Base-by-base conservation (phyloP, 2,888 invertebrate genomes). In the Baccha elongata region DNA sequence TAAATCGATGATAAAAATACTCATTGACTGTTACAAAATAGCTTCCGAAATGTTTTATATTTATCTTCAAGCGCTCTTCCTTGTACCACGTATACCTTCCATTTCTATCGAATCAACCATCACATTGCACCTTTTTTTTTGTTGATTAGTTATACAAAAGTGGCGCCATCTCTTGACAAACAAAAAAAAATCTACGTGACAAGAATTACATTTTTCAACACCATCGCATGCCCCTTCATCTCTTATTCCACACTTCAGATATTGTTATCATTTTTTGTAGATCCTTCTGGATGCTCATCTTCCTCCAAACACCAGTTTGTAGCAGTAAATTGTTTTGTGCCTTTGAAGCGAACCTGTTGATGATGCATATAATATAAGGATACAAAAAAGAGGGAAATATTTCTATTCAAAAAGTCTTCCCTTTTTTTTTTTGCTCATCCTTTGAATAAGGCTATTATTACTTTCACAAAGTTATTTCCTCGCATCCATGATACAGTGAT, bases 81-180 rank as follows among this genome's bases (percentile, higher is more conserved):
- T 21, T 50, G 23, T 50, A 26, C 26, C 48, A 50, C 23, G 48
- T 48, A 48, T 48, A 23, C 23, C 26, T 50, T 23, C 26, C 48
- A 50, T 26, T 50, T 50, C 48, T 13, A 26, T 26, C 1, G 15
- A 15, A 8, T 4, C 48, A 13, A 2, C 26, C 26, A 15, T 50
- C 13, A 23, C 23, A 23, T 23, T 5, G 3, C 23, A 17, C 21
- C 19, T 11, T 17, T 53, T 35, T 53, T 53, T 11, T 17, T 53
- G 17, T 53, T 53, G 52, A 53, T 53, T 53, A 32, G 52, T 32
- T 53, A 53, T 53, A 53, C 29, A 53, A 53, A 53, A 53, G 11
- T 53, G 35, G 35, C 53, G 35, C 53, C 35, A 19, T 19, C 32
- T n/a, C 32, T 53, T 32, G 53, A 53, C 53, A 53, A n/a, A 19